phyloP scores from a whole-genome alignment of 2,888 invertebrate species.

The Zygothrica quintamaculata region DNA sequence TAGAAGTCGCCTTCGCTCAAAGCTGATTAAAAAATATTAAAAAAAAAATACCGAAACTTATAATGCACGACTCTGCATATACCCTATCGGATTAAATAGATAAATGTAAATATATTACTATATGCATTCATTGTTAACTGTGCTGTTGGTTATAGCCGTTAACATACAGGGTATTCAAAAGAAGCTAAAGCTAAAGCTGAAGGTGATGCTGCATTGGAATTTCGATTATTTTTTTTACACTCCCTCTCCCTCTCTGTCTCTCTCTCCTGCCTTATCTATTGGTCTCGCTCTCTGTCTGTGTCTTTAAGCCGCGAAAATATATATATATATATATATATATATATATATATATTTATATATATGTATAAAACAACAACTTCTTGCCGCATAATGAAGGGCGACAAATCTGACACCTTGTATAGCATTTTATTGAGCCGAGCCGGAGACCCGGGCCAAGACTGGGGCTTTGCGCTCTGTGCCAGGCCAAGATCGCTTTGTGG shows the following conservation, averaged over 20 bases:
- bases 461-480: neutral
- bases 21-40: constrained; percentile 65
- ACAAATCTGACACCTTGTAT: constrained; percentile 85
- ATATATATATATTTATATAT: too few species aligned
- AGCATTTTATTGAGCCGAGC: constrained; percentile 81
- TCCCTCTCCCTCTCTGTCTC: neutral
- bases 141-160: neutral
- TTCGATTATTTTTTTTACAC: constrained; percentile 67
- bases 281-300: constrained; percentile 14
- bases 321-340: too few species aligned
- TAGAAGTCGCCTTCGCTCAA: constrained; percentile 62
- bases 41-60: constrained; percentile 21
- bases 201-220: constrained; percentile 63
- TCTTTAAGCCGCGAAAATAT: constrained; percentile 74
- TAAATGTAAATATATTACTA: neutral
- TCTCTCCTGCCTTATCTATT: neutral
- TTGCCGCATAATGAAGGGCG: constrained; percentile 83
- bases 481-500: constrained; percentile 52
- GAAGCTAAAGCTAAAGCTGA: constrained; percentile 30
- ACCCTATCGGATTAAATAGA: neutral
- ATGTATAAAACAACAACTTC: constrained; percentile 41
- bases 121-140: neutral
- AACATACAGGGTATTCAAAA: neutral
- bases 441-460: constrained; percentile 25
- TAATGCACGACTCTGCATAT: constrained; percentile 8